These are phyloP conservation scores for Ctena decussata DNA, from an alignment of 2,888 invertebrate species.

Conservation along the genomic window DNA sequence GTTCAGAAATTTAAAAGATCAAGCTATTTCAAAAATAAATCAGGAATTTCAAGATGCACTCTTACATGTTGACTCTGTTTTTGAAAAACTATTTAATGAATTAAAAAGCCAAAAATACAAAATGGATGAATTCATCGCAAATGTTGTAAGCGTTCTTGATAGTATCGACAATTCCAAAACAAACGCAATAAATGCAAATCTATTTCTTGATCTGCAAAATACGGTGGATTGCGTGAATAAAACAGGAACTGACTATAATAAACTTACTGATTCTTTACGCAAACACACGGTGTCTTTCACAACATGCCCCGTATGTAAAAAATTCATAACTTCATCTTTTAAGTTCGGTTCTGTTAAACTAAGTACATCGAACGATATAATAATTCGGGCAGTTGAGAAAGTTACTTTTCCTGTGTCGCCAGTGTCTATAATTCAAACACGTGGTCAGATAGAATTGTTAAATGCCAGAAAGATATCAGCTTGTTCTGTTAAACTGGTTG, in stretches of 20 bases:
- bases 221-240: background rate
- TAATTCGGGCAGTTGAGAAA: background rate
- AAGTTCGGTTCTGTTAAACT: background rate
- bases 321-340: background rate
- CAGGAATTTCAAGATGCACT: background rate
- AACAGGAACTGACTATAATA: background rate
- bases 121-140: background rate
- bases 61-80: background rate
- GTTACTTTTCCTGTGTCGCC: background rate
- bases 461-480: background rate
- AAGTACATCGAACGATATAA: background rate
- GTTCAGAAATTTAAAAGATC: background rate
- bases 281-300: background rate
- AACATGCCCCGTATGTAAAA: background rate
- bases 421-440: background rate
- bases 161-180: background rate
- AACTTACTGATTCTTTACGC: background rate
- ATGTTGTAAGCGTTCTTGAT: background rate
- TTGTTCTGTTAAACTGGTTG: background rate
- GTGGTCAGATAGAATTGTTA: background rate
- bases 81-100: background rate
- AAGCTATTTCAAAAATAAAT: background rate
- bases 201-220: background rate
- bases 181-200: background rate
- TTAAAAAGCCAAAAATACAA: background rate